Percentiles rank a stretch among this genome's conserved stretches.
Conservation (phyloP, 2,888 invertebrate species). For the Parasteatoda lunata region DNA sequence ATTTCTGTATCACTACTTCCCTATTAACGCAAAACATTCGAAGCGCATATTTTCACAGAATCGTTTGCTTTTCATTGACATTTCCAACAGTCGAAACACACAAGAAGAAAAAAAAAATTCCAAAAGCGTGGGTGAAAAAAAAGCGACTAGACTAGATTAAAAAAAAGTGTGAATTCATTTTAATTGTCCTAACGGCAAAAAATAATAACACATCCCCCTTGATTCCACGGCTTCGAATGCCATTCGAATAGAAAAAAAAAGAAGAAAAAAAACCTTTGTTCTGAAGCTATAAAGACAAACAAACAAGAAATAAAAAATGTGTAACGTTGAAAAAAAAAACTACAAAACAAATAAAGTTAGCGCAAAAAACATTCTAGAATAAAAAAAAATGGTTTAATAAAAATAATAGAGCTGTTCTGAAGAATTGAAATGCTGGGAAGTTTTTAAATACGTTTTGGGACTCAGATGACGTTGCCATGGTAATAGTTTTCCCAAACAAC, state of each 20-base stretch:
- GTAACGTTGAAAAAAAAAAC: conserved; percentile 17
- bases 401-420: conserved; percentile 48
- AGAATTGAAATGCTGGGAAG: conserved; percentile 54
- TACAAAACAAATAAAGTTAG: conserved; percentile 9
- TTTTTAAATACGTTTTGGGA: conserved; percentile 64
- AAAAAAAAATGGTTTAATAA: conserved; percentile 55
- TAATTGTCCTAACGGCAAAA: conserved; percentile 59
- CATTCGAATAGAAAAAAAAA: background rate
- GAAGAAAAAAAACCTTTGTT: background rate
- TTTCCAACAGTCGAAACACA: background rate
- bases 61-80: background rate
- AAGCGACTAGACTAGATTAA: conserved; percentile 13
- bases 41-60: background rate
- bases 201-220: conserved; percentile 47
- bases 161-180: conserved; percentile 67
- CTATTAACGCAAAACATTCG: background rate
- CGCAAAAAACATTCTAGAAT: conserved; percentile 46
- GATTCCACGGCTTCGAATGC: conserved; percentile 10
- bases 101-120: background rate
- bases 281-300: conserved; percentile 10
- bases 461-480: conserved; percentile 60
- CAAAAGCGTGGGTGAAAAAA: background rate
- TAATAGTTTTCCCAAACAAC: conserved; percentile 65
- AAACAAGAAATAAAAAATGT: conserved; percentile 15
- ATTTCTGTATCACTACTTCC: background rate